phyloP scores from a whole-genome alignment of 1,140 invertebrate genomes.

The Achatina immaculata region DNA sequence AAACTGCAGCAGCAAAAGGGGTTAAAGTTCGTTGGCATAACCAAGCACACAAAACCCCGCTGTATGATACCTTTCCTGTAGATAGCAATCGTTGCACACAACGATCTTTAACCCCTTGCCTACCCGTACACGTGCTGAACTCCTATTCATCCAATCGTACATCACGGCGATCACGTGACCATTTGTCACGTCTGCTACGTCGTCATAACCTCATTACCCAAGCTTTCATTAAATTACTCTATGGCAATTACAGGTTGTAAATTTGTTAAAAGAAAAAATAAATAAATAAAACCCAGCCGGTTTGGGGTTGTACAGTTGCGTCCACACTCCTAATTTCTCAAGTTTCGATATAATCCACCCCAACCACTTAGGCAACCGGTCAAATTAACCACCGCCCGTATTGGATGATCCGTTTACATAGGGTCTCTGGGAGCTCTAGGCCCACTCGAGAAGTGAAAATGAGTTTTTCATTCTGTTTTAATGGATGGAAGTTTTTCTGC shows the following conservation, averaged over 20 bases:
- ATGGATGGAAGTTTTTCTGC: slow-evolving; percentile 2
- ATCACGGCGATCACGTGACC: too few relatives aligned
- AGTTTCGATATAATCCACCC: background rate
- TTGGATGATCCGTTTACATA: background rate
- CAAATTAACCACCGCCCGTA: slow-evolving; percentile 1
- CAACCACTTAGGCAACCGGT: background rate
- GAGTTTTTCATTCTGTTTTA: slow-evolving; percentile 6
- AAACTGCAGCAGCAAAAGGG: too few relatives aligned
- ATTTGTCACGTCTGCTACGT: too few relatives aligned
- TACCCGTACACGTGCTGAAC: too few relatives aligned
- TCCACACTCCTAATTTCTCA: slow-evolving; percentile 2
- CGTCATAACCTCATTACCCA: background rate
- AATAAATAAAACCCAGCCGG: too few relatives aligned
- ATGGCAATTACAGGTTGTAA: background rate
- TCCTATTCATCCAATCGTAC: too few relatives aligned
- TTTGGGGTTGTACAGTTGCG: background rate
- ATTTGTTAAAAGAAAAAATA: background rate
- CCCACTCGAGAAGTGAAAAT: background rate
- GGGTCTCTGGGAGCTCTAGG: background rate
- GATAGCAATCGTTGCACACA: too few relatives aligned
- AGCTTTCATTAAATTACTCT: background rate
- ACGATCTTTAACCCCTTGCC: too few relatives aligned
- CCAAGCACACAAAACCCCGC: too few relatives aligned
- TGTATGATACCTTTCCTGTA: too few relatives aligned
- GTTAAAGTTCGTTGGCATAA: too few relatives aligned